Evolutionary conservation across 2,888 invertebrate genomes (phyloP).

Genomic region (Busseola fusca): DNA sequence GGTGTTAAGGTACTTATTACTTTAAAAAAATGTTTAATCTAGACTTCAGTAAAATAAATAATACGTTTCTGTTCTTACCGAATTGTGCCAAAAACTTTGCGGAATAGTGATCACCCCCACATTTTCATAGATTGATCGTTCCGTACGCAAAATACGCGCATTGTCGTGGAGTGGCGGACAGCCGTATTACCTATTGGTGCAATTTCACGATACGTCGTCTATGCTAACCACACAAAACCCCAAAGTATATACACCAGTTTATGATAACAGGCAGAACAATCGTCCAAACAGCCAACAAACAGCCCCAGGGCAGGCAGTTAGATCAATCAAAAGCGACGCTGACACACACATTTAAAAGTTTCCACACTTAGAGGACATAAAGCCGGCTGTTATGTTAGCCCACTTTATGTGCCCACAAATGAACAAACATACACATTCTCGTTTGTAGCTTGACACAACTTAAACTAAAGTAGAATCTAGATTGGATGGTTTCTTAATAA

Average conservation of each 20-base stretch:
- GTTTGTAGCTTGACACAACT: conserved; percentile 16
- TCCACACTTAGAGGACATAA: conserved; percentile 43
- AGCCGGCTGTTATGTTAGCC: conserved; percentile 16
- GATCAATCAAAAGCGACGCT: conserved; percentile 55
- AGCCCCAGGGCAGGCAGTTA: conserved; percentile 29
- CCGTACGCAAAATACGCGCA: too few relatives aligned
- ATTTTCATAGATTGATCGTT: neutral
- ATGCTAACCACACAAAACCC: too few relatives aligned
- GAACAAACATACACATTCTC: conserved; percentile 17
- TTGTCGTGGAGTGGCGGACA: too few relatives aligned
- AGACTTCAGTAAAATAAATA: neutral
- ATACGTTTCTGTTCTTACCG: too few relatives aligned
- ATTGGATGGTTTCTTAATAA: conserved; percentile 3
- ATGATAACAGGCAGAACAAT: conserved; percentile 25
- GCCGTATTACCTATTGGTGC: too few relatives aligned
- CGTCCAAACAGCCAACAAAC: conserved; percentile 20
- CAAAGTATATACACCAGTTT: too few relatives aligned
- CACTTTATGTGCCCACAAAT: conserved; percentile 39
- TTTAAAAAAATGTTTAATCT: neutral
- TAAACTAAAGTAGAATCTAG: neutral
- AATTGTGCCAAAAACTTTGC: neutral
- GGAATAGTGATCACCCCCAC: neutral
- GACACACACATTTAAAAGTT: conserved; percentile 56
- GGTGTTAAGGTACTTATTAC: neutral
- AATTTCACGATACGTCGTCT: too few relatives aligned